Base-by-base conservation (phyloP, 2,797 vertebrate species). In the Hydrocynus forskahlii region DNA sequence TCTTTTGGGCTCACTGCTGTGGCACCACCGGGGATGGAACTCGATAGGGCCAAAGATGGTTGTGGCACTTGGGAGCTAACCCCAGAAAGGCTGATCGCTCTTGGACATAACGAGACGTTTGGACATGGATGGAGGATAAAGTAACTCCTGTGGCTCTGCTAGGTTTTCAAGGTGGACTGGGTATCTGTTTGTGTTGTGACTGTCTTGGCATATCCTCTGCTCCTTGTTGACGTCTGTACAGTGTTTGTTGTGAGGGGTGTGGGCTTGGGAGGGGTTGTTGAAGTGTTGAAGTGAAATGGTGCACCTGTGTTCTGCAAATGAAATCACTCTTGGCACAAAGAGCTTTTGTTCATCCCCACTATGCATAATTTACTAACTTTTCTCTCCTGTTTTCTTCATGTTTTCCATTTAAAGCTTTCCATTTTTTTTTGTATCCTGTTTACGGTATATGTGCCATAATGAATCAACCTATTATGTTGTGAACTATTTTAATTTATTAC, bases 251-350 rank as follows among this genome's bases (percentile, higher is more conserved):
- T 67, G n/a, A 59, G 29, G 64, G 21, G 12, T 52, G 59, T 68
- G 40, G 29, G 55, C 62, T 35, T 72, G 54, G 68, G 77, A 77
- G 69, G 69, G 79, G 69, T 80, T 87, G 89, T 78, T 62, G 86
- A 84, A 88, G 88, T 89, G 87, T 79, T 89, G 84, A 88, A 86
- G 88, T 89, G 83, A 91, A 85, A 89, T 80, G 86, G 86, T 90
- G 81, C 86, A 87, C 92, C 87, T 91, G 89, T 83, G 86, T 68
- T 85, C 78, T 81, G 82, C 52, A 68, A 85, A 89, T 89, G 78
- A 91, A 85, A 86, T 92, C 90, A 91, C 81, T 45, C 21, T 85
- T 87, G 87, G 88, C 86, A 35, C 29, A 25, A 55, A 4, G 69
- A 80, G 63, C 67, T 75, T 77, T 12, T 77, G 66, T 88, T 87